Evolutionary conservation across 2,888 invertebrate species (phyloP), one percentile per base, ranked within the genome.

Genomic region (Pammene aurita): DNA sequence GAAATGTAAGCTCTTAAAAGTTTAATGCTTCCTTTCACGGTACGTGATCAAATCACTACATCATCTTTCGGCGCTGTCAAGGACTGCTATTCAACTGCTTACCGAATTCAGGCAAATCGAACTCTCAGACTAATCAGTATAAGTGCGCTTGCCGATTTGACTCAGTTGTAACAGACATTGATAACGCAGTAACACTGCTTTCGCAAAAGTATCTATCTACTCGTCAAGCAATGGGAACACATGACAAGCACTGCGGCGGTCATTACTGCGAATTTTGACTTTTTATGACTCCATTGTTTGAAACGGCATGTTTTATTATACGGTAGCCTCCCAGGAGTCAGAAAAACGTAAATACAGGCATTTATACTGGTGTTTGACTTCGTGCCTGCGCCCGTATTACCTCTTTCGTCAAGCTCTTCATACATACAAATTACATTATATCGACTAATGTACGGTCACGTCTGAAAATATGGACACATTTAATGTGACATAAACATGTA

Each of bases 251-350:
- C 52, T 46, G 46, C 48, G 69, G 69, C 46, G 69, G 69, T 69
- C 69, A 69, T 69, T 69, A 69, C 71, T 74, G 77, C 75, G 68
- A 76, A 77, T 74, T 80, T 75, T 76, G 71, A 80, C 79, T 80
- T 82, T 87, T 85, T 85, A 85, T 83, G 81, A 76, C 72, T 73
- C 82, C 76, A 88, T 88, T 87, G 87, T 87, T 87, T 74, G 75
- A 77, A 77, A 78, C 77, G 75, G 75, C 74, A 71, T 77, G 75
- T 81, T 85, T 83, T 84, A 86, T 83, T 80, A 72, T 79, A 76
- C 84, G 73, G 86, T 84, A 86, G 85, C 84, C 83, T 80, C 81
- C 80, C 81, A 80, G 79, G 76, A 74, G 79, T 72, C 57, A 73
- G 77, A 76, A 83, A 84, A 84, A 85, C 84, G 76, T 75, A 78